These are phyloP conservation scores for Myripristis jacobus DNA, from an alignment of 2,797 vertebrate species.

Conservation along the genomic window DNA sequence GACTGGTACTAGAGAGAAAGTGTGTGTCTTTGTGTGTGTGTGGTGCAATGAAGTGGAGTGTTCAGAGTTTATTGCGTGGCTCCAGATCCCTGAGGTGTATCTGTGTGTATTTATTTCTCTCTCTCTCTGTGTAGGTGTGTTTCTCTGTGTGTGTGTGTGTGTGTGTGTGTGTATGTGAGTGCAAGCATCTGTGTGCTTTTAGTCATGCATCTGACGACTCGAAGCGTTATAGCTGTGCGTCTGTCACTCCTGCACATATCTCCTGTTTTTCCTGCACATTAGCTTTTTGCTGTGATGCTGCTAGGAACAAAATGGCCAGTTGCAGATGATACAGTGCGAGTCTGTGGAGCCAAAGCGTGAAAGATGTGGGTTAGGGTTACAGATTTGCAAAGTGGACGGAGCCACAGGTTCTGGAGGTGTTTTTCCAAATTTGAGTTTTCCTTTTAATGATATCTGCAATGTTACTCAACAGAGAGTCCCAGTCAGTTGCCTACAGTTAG, in stretches of 20 bases:
- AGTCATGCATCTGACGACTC: slow-evolving; percentile 7
- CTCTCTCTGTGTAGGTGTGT: slow-evolving; percentile 29
- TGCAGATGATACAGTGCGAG: too few relatives aligned
- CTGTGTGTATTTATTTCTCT: slow-evolving; percentile 28
- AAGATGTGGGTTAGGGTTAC: too few relatives aligned
- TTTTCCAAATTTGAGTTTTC: too few relatives aligned
- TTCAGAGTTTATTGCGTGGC: slow-evolving; percentile 42
- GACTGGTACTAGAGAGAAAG: slow-evolving; percentile 14
- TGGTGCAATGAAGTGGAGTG: slow-evolving; percentile 45
- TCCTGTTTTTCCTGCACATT: neutral
- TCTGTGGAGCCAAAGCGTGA: too few relatives aligned
- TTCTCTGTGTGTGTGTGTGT: slow-evolving; percentile 29
- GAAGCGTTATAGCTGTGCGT: slow-evolving; percentile 4
- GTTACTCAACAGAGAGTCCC: too few relatives aligned
- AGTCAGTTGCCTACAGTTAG: too few relatives aligned
- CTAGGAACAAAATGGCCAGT: too few relatives aligned
- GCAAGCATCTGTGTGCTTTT: slow-evolving; percentile 39
- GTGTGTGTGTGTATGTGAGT: slow-evolving; percentile 31
- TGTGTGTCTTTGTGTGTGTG: slow-evolving; percentile 22
- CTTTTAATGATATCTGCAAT: too few relatives aligned
- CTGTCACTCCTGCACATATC: slow-evolving; percentile 29
- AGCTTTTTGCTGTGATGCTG: too few relatives aligned
- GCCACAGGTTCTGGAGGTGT: too few relatives aligned
- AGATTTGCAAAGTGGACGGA: too few relatives aligned
- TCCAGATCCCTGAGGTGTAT: slow-evolving; percentile 42